phyloP scores from a whole-genome alignment of 2,888 invertebrate genomes.

The Vandiemenella viatica region DNA sequence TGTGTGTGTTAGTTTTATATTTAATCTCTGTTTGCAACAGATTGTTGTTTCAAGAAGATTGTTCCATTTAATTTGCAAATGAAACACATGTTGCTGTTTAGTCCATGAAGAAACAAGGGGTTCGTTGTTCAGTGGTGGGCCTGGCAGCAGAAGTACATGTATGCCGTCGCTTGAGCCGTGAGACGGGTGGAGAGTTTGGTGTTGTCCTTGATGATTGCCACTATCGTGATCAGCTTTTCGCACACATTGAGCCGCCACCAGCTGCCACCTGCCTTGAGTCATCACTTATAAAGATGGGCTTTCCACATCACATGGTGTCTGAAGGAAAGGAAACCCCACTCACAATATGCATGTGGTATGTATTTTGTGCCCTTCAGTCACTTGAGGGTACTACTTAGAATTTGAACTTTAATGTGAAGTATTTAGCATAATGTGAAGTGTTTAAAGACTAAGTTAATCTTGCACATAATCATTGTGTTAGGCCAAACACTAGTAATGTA shows the following conservation, averaged over 20 bases:
- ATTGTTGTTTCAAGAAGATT: too few species aligned
- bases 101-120: conserved; percentile 59
- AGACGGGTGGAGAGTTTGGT: conserved; percentile 57
- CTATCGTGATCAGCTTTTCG: conserved; percentile 21
- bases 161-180: conserved; percentile 68
- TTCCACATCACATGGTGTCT: conserved; percentile 61
- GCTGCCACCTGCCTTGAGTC: conserved; percentile 57
- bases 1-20: too few species aligned
- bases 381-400: too few species aligned
- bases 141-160: conserved; percentile 89
- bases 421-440: neutral
- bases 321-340: conserved; percentile 51
- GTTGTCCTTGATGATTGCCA: conserved; percentile 41
- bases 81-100: too few species aligned
- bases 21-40: too few species aligned
- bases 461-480: neutral
- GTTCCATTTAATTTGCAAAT: too few species aligned
- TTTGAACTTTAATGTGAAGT: neutral
- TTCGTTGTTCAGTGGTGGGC: conserved; percentile 89
- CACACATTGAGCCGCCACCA: conserved; percentile 31
- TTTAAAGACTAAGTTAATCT: neutral
- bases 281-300: conserved; percentile 90
- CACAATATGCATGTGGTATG: conserved; percentile 85
- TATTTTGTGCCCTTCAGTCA: too few species aligned
- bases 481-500: neutral